Percentiles rank a stretch among this genome's conserved stretches.
Evolutionary conservation across 2,113 vertebrate genomes (phyloP).

Genomic region (Rhea americana): DNA sequence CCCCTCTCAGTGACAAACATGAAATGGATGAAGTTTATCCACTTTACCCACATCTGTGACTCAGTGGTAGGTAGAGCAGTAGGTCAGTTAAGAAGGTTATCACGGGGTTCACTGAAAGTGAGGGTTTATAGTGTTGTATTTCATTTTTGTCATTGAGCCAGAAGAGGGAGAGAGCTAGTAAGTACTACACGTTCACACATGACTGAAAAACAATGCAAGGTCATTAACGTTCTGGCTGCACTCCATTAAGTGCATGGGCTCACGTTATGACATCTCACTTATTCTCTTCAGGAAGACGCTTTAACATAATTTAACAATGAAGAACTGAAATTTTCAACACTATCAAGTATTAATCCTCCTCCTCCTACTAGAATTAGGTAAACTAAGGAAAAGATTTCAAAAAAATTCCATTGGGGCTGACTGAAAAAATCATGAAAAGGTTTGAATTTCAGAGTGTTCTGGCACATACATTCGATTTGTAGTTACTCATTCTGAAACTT

Average conservation of each 20-base stretch:
- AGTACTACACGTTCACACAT: not conserved
- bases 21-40: fast-evolving
- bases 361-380: not conserved
- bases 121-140: not conserved
- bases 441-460: not conserved
- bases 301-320: not conserved
- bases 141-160: fast-evolving
- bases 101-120: too few species aligned
- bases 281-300: not conserved
- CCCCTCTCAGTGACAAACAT: too few species aligned
- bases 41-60: not conserved
- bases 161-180: not conserved
- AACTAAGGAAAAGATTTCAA: not conserved
- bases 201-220: not conserved
- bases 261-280: not conserved
- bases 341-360: not conserved
- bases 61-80: fast-evolving
- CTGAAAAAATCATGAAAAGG: not conserved
- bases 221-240: not conserved
- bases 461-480: not conserved
- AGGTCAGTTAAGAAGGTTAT: not conserved
- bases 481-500: not conserved
- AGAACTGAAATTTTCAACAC: not conserved
- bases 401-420: not conserved
- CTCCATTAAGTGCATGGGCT: not conserved